A percentile compares a stretch with the other conserved stretches of the same genome.
phyloP scores from a whole-genome alignment of 2,797 vertebrate species.

The Falco rusticolus region DNA sequence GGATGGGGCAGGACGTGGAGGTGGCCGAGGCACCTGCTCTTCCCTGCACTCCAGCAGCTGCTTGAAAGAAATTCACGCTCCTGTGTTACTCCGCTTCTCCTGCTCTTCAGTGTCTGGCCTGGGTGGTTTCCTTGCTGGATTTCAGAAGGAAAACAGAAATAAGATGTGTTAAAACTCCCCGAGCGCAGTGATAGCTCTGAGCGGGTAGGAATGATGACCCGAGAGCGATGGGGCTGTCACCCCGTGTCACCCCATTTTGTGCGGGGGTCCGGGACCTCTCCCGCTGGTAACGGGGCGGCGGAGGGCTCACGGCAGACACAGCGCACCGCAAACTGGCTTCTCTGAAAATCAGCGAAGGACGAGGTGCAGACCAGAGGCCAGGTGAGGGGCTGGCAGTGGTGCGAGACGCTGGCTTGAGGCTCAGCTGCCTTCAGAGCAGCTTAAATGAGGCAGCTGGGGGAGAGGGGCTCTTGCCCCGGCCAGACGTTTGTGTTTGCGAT shows the following conservation, averaged over 20 bases:
- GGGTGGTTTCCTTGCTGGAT: no score
- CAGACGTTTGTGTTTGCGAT: background rate
- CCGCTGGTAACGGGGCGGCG: background rate
- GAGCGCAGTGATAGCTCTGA: background rate
- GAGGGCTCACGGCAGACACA: background rate
- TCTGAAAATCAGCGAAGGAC: no score
- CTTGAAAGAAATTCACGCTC: background rate
- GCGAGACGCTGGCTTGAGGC: background rate
- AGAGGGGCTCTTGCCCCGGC: background rate
- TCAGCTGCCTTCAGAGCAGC: background rate
- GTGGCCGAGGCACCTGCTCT: no score
- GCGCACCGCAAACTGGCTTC: fast-evolving
- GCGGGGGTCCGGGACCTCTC: background rate
- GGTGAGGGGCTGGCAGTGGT: background rate
- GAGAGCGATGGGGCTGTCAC: background rate
- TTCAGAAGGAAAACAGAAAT: background rate
- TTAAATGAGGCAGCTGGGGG: background rate
- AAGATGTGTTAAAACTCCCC: background rate
- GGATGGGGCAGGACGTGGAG: background rate
- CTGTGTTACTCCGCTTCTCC: background rate
- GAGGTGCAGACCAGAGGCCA: background rate
- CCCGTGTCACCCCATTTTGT: no score
- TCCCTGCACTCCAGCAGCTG: background rate
- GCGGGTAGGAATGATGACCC: background rate
- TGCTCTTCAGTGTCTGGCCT: background rate